Base-by-base conservation (phyloP, 2,888 invertebrate species). In the Oxycera nigricornis region DNA sequence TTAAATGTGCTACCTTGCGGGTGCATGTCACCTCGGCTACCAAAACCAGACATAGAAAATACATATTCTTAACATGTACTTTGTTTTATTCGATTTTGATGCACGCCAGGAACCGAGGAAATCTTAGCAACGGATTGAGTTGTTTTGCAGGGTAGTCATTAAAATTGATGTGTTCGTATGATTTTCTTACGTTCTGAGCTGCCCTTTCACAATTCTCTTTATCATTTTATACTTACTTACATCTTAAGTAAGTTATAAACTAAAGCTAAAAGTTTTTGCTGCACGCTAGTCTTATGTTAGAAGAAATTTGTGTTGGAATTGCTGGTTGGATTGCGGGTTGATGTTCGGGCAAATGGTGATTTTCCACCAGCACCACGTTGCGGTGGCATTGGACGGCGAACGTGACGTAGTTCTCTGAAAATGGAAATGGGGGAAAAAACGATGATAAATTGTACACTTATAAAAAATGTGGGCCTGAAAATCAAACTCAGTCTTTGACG, bases 351-450 rank as follows among this genome's bases (percentile, higher is more conserved):
- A 82, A 87, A 90, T 79, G 82, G 82, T 75, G 86, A 83, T 76
- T 86, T 87, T 77, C 87, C 86, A 76, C 87, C 86, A 77, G 88
- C 88, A 77, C 90, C 89, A 77, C 89, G 86, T 67, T 87, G 85
- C 77, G 87, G 84, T 62, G 86, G 84, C 78, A 88, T 87, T 74
- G 90, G 89, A 77, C 91, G 86, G 59, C 91, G 87, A 9, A 89
- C 90, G 79, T 90, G 91, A 72, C 91, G 87, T 81, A 92, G 87
- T 82, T 93, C 92, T 55, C 86, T 86, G 80, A 72, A 65, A 65
- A 59, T 81, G 81, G 14, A 46, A 46, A n/a, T 35, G 35, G 35
- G 35, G 35, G 11, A 35, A 35, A 35, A 35, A 35, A 35, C 6
- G 11, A 35, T 35, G 6, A 35, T 11, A 35, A 6, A n/a, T n/a